Percentiles rank a stretch among this genome's conserved stretches.
Conservation (phyloP, 2,113 vertebrate species). For the Aspiorhynchus laticeps region DNA sequence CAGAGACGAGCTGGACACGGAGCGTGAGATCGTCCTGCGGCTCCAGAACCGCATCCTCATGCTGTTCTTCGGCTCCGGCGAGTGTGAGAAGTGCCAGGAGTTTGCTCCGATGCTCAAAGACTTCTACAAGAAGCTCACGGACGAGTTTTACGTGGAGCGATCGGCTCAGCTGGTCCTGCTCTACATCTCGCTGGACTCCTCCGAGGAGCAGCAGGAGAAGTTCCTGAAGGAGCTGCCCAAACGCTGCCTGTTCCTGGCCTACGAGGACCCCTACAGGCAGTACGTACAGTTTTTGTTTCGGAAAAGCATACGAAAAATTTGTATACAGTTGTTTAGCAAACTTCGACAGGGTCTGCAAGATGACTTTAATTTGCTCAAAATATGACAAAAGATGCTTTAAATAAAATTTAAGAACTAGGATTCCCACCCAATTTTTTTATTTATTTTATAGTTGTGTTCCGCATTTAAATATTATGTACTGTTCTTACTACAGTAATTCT, state of each 20-base stretch:
- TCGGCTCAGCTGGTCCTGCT: constrained; percentile 83
- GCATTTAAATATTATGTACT: neutral
- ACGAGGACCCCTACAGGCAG: constrained; percentile 83
- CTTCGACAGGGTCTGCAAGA: neutral
- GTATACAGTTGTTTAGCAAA: neutral
- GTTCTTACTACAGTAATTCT: neutral
- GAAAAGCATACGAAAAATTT: neutral
- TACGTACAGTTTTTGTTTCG: constrained; percentile 45
- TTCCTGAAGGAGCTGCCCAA: constrained; percentile 85
- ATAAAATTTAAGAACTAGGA: no score
- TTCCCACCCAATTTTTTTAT: no score
- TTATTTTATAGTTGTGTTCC: neutral
- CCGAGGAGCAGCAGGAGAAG: constrained; percentile 76
- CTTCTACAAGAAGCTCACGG: constrained; percentile 81
- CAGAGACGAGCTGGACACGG: constrained; percentile 83
- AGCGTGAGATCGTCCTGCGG: constrained; percentile 72
- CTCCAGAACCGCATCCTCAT: constrained; percentile 87
- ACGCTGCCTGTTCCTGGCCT: constrained; percentile 84
- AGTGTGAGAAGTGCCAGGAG: constrained; percentile 75
- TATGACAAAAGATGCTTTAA: neutral
- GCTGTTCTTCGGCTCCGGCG: constrained; percentile 81
- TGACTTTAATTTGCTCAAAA: neutral
- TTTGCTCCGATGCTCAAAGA: constrained; percentile 78
- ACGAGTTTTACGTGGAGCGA: constrained; percentile 86
- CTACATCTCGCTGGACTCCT: constrained; percentile 83